These are phyloP conservation scores for Bufo gargarizans DNA, from an alignment of 2,113 vertebrate species.

Conservation along the genomic window DNA sequence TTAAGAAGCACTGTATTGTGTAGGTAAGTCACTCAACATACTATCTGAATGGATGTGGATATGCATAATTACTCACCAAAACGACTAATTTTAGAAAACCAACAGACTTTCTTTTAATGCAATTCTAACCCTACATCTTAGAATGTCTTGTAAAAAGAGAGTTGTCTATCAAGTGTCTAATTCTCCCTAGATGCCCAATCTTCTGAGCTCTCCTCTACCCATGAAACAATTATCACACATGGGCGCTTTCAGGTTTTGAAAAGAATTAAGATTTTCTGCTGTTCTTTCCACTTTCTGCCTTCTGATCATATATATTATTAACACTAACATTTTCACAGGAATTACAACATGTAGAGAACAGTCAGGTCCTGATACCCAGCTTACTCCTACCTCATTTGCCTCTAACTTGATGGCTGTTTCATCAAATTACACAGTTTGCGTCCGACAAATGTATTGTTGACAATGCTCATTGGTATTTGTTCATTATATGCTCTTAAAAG, in stretches of 20 bases:
- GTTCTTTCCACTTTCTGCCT: slow-evolving; percentile 22
- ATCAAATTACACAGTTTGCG: slow-evolving; percentile 5
- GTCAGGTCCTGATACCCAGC: background rate
- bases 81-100: slow-evolving; percentile 39
- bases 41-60: background rate
- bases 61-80: background rate
- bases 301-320: slow-evolving; percentile 41
- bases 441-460: background rate
- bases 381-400: background rate
- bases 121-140: slow-evolving; percentile 18
- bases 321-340: slow-evolving; percentile 17
- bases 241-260: slow-evolving; percentile 26
- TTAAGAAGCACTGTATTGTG: slow-evolving; percentile 7
- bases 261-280: slow-evolving; percentile 12
- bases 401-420: background rate
- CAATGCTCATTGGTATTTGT: background rate
- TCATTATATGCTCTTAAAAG: background rate
- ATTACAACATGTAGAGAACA: background rate
- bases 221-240: slow-evolving; percentile 41
- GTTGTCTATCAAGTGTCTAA: slow-evolving; percentile 38
- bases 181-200: slow-evolving; percentile 44
- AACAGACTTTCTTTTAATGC: background rate
- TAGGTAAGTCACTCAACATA: background rate
- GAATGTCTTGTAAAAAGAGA: slow-evolving; percentile 19
- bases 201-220: slow-evolving; percentile 4